Evolutionary conservation across 2,888 invertebrate genomes (phyloP).

Genomic region (Eupeodes latifasciatus): DNA sequence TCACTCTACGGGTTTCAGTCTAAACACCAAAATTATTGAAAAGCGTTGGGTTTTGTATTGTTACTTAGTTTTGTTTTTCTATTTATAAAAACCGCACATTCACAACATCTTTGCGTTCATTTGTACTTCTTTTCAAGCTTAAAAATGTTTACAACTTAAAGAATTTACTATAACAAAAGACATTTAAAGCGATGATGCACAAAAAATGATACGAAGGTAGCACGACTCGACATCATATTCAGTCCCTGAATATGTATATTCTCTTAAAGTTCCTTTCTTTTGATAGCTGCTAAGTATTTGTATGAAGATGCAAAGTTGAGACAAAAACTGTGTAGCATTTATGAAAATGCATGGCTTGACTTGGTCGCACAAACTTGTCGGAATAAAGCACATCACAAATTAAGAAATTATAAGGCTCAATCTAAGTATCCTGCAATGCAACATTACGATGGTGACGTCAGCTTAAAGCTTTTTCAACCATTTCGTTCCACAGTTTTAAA

Average conservation of each 20-base stretch:
- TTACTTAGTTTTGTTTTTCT: background rate
- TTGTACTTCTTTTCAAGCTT: background rate
- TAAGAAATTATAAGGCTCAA: too few relatives aligned
- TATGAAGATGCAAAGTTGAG: background rate
- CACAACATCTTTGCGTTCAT: background rate
- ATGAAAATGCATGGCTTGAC: background rate
- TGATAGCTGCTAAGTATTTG: background rate
- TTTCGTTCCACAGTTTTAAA: too few relatives aligned
- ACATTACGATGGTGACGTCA: too few relatives aligned
- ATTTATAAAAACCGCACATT: background rate
- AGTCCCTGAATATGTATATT: background rate
- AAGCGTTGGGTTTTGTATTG: background rate
- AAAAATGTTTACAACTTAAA: background rate
- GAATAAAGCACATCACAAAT: background rate
- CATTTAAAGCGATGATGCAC: constrained; percentile 8
- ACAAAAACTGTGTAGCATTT: background rate
- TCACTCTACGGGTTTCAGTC: background rate
- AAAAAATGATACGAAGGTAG: background rate
- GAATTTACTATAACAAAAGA: background rate
- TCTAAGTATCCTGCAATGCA: too few relatives aligned
- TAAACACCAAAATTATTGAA: background rate
- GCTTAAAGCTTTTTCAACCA: too few relatives aligned
- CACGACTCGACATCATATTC: background rate
- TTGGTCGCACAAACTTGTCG: background rate
- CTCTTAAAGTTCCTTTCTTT: background rate